These are phyloP conservation scores for Drosophila antonietae DNA, from an alignment of 2,888 invertebrate species.

Conservation along the genomic window DNA sequence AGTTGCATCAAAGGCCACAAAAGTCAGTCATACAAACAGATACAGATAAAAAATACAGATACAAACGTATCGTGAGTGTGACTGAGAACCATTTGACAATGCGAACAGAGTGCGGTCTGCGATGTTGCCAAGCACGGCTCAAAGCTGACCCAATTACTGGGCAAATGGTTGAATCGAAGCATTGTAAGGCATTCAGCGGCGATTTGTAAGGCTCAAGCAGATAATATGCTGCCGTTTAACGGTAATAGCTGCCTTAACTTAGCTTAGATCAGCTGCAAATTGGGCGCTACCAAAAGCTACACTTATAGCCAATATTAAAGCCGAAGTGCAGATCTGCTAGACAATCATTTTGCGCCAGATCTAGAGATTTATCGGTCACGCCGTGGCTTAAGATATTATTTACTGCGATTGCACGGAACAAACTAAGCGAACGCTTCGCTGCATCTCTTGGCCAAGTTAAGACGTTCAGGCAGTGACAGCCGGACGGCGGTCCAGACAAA, in stretches of 20 bases:
- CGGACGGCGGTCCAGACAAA: slow-evolving; percentile 51
- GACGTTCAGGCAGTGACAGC: slow-evolving; percentile 56
- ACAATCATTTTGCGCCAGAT: slow-evolving; percentile 49
- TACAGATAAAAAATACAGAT: not conserved
- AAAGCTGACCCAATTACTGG: slow-evolving; percentile 60
- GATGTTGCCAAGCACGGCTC: slow-evolving; percentile 39
- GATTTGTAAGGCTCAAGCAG: slow-evolving; percentile 54
- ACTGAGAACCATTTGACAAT: slow-evolving; percentile 56
- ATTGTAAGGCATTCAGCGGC: slow-evolving; percentile 26
- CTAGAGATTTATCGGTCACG: slow-evolving; percentile 72
- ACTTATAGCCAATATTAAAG: slow-evolving; percentile 41
- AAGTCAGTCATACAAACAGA: slow-evolving; percentile 43
- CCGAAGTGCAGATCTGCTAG: slow-evolving; percentile 9
- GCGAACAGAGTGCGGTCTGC: slow-evolving; percentile 38
- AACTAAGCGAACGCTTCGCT: slow-evolving; percentile 47
- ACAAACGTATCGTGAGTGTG: slow-evolving; percentile 12
- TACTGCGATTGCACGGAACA: slow-evolving; percentile 37
- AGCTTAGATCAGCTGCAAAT: slow-evolving; percentile 59
- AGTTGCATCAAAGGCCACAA: slow-evolving; percentile 73
- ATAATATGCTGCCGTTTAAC: slow-evolving; percentile 53
- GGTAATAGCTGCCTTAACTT: slow-evolving; percentile 40
- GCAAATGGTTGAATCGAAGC: slow-evolving; percentile 29
- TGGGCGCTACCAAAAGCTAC: slow-evolving; percentile 50
- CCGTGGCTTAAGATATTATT: slow-evolving; percentile 55
- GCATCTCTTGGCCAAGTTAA: slow-evolving; percentile 57